Base-by-base conservation (phyloP, 2,888 invertebrate species). In the Heterodera filipjevi region DNA sequence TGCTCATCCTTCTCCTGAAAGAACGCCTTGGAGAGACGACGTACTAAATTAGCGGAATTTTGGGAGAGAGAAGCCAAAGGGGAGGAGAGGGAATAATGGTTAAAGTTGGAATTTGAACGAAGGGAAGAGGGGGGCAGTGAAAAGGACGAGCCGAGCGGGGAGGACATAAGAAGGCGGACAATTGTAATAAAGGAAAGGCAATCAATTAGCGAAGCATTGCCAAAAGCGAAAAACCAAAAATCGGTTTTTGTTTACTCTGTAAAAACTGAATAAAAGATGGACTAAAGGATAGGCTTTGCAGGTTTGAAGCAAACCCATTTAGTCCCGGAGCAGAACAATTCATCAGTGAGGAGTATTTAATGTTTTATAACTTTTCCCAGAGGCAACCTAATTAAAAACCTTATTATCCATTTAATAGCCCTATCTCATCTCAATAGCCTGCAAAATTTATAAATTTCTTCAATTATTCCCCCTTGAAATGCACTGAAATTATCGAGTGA, bases 21-120 rank as follows among this genome's bases (percentile, higher is more conserved):
- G 81, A 88, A 88, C 44, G 88, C 88, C 75, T 87, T 85, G 59
- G 85, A 85, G 79, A 88, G 84, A 79, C 87, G 87, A 35, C 88
- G 83, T 79, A 88, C 87, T 87, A 88, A 84, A 88, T 88, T 80
- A 46, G 82, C 79, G 44, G 83, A 82, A 35, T 46, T 66, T 73
- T 82, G 80, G 22, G 76, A 66, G 30, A 82, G 75, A 14, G 78
- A 77, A 66, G 80, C 66, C 30, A 82, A 71, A 35, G 77, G 59
- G 49, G 68, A n/a, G 33, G 66, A 33, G 27, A 53, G 27, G 71
- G 30, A 35, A n/a, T 33, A 33, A 3, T 59, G 53, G 46, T 35
- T 27, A 22, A 33, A 49, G 32, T 32, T 76, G 8, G 44, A 30
- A 59, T 66, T 66, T 30, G 35, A 35, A 73, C 32, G 64, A 46